A percentile compares a stretch with the other conserved stretches of the same genome.
Conservation (phyloP, 2,888 invertebrate genomes). For the Meiosimyza platycephala region DNA sequence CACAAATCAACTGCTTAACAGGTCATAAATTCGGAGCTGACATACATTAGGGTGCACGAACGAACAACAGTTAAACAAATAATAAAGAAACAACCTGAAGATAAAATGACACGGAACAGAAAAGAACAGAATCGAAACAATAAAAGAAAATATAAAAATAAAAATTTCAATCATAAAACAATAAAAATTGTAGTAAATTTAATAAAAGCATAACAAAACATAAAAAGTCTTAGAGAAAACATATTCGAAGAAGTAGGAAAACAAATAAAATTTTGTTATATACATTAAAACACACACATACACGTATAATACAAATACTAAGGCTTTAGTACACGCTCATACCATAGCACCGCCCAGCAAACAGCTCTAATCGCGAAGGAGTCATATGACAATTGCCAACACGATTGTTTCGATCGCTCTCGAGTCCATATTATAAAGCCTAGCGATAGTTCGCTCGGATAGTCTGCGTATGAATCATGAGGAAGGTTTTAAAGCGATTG, state of each 20-base stretch:
- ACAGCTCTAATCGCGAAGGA: too few relatives aligned
- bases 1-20: slow-evolving; percentile 30
- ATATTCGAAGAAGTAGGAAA: neutral
- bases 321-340: too few relatives aligned
- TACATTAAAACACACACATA: too few relatives aligned
- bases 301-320: too few relatives aligned
- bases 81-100: neutral
- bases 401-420: too few relatives aligned
- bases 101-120: neutral
- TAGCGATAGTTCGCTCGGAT: too few relatives aligned
- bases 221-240: neutral
- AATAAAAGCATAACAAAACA: slow-evolving; percentile 9
- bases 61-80: slow-evolving; percentile 1
- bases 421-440: too few relatives aligned
- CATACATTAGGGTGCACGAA: neutral
- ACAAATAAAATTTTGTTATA: neutral
- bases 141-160: too few relatives aligned
- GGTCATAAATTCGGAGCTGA: slow-evolving; percentile 18
- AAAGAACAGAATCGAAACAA: neutral
- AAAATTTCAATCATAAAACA: neutral
- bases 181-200: slow-evolving; percentile 4
- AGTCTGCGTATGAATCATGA: too few relatives aligned
- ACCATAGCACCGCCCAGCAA: too few relatives aligned
- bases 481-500: too few relatives aligned
- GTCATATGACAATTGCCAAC: too few relatives aligned